Evolutionary conservation across 2,888 invertebrate species (phyloP).

Genomic region (Embidobia sp.): DNA sequence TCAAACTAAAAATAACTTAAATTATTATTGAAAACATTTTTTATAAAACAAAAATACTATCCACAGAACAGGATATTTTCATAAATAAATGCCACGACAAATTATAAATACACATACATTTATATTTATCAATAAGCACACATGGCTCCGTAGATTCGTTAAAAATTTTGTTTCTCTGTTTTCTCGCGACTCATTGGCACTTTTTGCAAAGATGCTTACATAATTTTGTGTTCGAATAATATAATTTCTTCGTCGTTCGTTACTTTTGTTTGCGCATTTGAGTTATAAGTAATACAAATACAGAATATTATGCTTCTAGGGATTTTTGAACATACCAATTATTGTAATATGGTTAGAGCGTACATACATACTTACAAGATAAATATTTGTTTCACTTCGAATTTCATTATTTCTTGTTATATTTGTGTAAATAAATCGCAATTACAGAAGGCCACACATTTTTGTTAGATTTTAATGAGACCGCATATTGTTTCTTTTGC

Average conservation of each 20-base stretch:
- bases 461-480: constrained; percentile 45
- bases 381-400: constrained; percentile 12
- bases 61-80: no score
- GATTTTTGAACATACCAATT: constrained; percentile 25
- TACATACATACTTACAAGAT: constrained; percentile 34
- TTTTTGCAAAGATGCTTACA: constrained; percentile 37
- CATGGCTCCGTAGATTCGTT: constrained; percentile 32
- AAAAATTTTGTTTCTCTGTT: constrained; percentile 41
- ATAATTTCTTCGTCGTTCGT: constrained; percentile 7
- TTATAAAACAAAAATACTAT: no score
- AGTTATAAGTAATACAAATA: constrained; percentile 18
- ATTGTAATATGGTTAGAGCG: constrained; percentile 11
- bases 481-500: constrained; percentile 3
- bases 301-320: constrained; percentile 32
- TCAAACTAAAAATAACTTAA: no score
- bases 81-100: constrained; percentile 1
- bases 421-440: constrained; percentile 41
- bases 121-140: constrained; percentile 55
- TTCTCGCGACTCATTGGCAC: constrained; percentile 48
- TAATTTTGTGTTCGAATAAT: constrained; percentile 27
- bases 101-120: constrained; percentile 51
- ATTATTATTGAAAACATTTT: no score
- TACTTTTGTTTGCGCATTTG: constrained; percentile 12
- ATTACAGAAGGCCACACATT: constrained; percentile 53
- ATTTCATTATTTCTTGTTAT: constrained; percentile 26